Evolutionary conservation across 1,140 invertebrate genomes (phyloP), one percentile per base, ranked within the genome.

Genomic region (Melitaea cinxia): DNA sequence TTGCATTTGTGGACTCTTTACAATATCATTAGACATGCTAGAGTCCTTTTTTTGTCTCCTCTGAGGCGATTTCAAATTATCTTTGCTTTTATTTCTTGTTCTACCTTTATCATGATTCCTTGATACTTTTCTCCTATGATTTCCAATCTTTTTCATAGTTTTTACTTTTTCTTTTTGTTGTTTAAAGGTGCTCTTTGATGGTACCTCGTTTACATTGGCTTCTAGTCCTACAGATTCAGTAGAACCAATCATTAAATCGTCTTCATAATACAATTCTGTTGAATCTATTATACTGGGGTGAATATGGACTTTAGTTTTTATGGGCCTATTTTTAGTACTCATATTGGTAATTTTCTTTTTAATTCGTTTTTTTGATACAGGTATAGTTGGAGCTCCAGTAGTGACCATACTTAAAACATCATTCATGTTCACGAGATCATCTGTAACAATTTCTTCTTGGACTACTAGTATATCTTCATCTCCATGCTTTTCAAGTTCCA

Each of bases 331-430:
- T 28, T 77, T 88, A 0, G 58, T 50, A 49, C 67, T 80, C 19
- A 39, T 67, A 52, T 70, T 74, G 23, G 66, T n/a, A 39, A 62
- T 68, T 68, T 80, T 80, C 21, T 80, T 83, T 68, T 73, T 78
- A 37, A 69, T 74, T 15, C 65, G 49, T 61, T 77, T 63, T 45
- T 80, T 79, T 35, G 73, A 53, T 3, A 82, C 45, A 9, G 73
- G 57, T 28, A 93, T 71, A 6, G 92, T 93, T 5, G 92, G 90
- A 59, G 88, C 78, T 1, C 89, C 93, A 4, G 92, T 92, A 30
- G 89, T 91, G 0, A 93, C 92, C 70, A 85, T 88, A 35, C 79
- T 88, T 26, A 93, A 87, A 24, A 93, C 91, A 89, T 87, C 92
- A 87, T 53, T 91, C 37, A 92, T 91, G 28, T 85, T 91, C 28